phyloP scores from a whole-genome alignment of 2,797 vertebrate genomes.

The Bucorvus abyssinicus region DNA sequence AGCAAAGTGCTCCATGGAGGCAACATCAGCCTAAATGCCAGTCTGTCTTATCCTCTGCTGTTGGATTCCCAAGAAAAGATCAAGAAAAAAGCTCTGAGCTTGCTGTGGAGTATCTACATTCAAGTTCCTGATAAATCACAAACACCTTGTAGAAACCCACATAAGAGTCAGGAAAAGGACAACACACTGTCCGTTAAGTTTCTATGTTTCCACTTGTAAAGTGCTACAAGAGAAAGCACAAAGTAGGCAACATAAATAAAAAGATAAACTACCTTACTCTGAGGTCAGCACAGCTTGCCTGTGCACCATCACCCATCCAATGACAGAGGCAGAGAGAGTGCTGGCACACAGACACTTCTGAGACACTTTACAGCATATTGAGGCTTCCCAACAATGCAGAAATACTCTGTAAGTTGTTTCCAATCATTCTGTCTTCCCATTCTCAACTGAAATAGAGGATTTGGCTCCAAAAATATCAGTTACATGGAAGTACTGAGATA shows the following conservation, averaged over 20 bases:
- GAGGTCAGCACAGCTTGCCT: neutral
- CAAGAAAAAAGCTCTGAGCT: neutral
- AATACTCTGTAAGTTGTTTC: slow-evolving; percentile 15
- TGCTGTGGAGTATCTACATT: neutral
- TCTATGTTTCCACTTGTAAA: neutral
- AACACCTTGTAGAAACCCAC: neutral
- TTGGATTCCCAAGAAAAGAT: neutral
- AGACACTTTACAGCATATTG: neutral
- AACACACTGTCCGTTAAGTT: neutral
- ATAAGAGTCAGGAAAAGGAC: neutral
- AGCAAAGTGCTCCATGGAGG: neutral
- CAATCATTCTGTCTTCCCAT: neutral
- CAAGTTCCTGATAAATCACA: neutral
- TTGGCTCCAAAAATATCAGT: slow-evolving; percentile 10
- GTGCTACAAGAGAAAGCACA: neutral
- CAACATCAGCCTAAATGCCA: neutral
- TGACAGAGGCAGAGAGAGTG: neutral
- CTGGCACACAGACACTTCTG: neutral
- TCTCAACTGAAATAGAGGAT: slow-evolving; percentile 11
- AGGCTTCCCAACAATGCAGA: slow-evolving; percentile 16
- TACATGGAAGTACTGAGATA: neutral
- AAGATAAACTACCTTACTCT: neutral
- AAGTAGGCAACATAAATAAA: neutral
- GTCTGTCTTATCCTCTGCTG: neutral
- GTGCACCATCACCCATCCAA: neutral